Evolutionary conservation across 1,140 invertebrate genomes (phyloP), one percentile per base, ranked within the genome.

Genomic region (Caenorhabditis tropicalis): DNA sequence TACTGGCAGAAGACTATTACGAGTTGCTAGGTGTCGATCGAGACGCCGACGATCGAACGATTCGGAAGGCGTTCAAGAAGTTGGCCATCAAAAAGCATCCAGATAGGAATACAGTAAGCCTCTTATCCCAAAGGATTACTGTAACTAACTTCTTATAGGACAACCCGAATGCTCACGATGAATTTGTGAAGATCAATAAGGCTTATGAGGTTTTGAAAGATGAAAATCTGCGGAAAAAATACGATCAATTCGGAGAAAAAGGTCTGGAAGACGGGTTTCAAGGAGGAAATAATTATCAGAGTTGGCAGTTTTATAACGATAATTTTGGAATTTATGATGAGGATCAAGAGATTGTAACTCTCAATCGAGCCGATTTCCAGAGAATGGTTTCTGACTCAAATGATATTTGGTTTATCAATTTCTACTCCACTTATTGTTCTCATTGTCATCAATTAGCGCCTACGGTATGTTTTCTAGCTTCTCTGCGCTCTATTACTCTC

Each of bases 291-390:
- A 91, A 92, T 53, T 96, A 95, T 91, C 94, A 96, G 87, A 94
- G 94, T 43, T 96, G 95, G 93, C 94, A 93, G 86, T 96, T 95
- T 90, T 96, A 96, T 90, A 93, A 94, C 81, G 94, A 95, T 89
- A 94, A 95, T 89, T 96, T 96, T 94, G 95, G 93, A 56, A 94
- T 96, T 84, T 96, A 96, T 92, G 95, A 96, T 91, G 94, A 96
- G 91, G 95, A 96, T 92, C 93, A 93, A 79, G 93, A 95, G 91
- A 94, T 96, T 83, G 93, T 95, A 16, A 95, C 95, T 6, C 91
- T 96, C 0, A 94, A 93, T 86, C 93, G 92, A 87, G 91, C 93
- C 82, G 95, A 95, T 91, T 96, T 95, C 93, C 94, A 91, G 83
- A 65, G 86, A 39, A 49, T 90, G 94, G 94, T 94, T 88, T 93